Percentiles rank a stretch among this genome's conserved stretches.
Evolutionary conservation across 2,797 vertebrate genomes (phyloP).

Genomic region (Ceryle rudis): DNA sequence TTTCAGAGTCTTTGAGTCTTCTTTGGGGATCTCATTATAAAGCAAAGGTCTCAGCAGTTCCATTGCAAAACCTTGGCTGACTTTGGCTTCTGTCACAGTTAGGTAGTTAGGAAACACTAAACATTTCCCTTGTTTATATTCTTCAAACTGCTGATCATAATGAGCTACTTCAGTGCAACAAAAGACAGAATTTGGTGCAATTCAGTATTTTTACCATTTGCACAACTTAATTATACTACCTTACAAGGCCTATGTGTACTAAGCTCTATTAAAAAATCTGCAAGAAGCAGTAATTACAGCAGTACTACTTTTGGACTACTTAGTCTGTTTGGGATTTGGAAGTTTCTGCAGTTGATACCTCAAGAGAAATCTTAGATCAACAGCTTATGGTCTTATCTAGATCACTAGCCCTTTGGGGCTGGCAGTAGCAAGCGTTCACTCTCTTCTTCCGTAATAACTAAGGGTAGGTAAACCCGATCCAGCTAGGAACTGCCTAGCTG

Average conservation of each 20-base stretch:
- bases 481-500: neutral
- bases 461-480: neutral
- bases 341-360: neutral
- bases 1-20: neutral
- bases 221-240: neutral
- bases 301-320: neutral
- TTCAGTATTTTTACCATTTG: neutral
- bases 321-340: neutral
- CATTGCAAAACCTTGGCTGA: neutral
- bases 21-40: slow-evolving; percentile 52
- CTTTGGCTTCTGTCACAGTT: neutral
- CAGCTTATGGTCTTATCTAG: neutral
- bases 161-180: neutral
- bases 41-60: neutral
- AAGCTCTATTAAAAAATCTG: neutral
- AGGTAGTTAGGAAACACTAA: neutral
- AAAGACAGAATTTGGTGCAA: neutral
- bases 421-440: neutral
- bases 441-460: neutral
- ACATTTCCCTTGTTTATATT: neutral
- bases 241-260: neutral
- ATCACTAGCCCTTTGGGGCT: neutral
- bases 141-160: neutral
- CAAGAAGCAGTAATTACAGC: neutral
- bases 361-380: neutral